Evolutionary conservation across 2,113 vertebrate genomes (phyloP).

Genomic region (Gulo gulo): DNA sequence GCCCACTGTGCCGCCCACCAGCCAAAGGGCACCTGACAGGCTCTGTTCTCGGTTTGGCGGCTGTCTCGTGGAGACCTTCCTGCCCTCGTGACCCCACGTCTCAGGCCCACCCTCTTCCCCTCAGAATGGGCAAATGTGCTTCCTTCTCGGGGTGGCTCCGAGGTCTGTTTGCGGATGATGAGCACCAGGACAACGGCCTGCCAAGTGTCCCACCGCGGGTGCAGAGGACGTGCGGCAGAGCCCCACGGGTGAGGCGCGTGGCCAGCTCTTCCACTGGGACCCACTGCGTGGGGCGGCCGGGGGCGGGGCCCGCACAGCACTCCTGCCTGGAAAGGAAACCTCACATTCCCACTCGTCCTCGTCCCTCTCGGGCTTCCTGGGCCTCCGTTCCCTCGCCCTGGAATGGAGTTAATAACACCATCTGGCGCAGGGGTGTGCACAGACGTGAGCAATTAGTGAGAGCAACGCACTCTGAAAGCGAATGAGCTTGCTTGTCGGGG

Average conservation of each 20-base stretch:
- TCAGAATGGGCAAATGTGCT: rapidly evolving
- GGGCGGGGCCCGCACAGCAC: rapidly evolving
- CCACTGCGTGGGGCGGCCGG: rapidly evolving
- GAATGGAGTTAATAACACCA: background rate
- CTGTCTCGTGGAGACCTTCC: no score
- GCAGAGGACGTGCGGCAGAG: rapidly evolving
- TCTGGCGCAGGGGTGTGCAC: background rate
- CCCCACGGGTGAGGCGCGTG: no score
- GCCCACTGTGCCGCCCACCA: no score
- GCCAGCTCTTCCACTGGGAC: background rate
- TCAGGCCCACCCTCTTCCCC: background rate
- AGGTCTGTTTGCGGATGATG: rapidly evolving
- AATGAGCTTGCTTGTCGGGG: background rate
- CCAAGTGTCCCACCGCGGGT: background rate
- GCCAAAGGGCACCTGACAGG: no score
- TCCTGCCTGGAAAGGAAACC: background rate
- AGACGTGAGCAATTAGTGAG: background rate
- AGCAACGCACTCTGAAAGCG: background rate
- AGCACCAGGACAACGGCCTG: background rate
- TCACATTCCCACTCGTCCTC: background rate
- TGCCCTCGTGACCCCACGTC: background rate
- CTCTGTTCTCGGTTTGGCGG: background rate
- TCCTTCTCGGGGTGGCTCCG: background rate
- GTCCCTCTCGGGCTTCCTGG: background rate
- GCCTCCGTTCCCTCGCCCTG: background rate